phyloP scores from a whole-genome alignment of 2,797 vertebrate species.

The Oreochromis mossambicus region DNA sequence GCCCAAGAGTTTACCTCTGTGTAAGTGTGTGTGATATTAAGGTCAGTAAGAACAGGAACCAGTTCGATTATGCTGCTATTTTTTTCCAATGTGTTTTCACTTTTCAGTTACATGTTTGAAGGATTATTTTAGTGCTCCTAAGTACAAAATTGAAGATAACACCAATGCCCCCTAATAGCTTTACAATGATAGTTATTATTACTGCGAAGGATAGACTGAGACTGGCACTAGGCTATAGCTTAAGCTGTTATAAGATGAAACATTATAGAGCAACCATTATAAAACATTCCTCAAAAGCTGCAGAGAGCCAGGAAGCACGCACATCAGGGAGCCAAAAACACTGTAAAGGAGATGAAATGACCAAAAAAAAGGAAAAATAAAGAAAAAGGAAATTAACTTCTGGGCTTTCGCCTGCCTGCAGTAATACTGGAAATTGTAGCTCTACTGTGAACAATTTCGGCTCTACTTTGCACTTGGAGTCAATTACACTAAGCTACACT shows the following conservation, averaged over 20 bases:
- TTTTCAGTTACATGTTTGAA: neutral
- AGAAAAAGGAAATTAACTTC: neutral
- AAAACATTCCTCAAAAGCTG: neutral
- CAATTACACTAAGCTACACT: conserved; percentile 27
- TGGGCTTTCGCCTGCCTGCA: neutral
- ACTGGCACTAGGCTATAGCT: neutral
- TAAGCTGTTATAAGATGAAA: neutral
- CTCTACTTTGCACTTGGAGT: conserved; percentile 18
- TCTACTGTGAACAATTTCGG: conserved; percentile 6
- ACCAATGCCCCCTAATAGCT: neutral
- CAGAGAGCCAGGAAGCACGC: neutral
- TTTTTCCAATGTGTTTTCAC: neutral
- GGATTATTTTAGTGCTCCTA: conserved; percentile 9
- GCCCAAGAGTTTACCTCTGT: neutral
- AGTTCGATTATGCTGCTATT: neutral
- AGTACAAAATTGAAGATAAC: conserved; percentile 29
- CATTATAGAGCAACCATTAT: neutral
- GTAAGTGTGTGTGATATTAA: neutral
- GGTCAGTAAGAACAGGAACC: neutral
- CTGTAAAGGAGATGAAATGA: neutral
- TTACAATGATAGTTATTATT: neutral
- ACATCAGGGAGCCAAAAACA: neutral
- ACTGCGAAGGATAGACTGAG: neutral
- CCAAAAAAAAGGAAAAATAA: neutral
- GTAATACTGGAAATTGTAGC: neutral